A percentile compares a stretch with the other conserved stretches of the same genome.
These are phyloP conservation scores for Dione vanillae DNA, from an alignment of 2,888 invertebrate species.

Conservation along the genomic window DNA sequence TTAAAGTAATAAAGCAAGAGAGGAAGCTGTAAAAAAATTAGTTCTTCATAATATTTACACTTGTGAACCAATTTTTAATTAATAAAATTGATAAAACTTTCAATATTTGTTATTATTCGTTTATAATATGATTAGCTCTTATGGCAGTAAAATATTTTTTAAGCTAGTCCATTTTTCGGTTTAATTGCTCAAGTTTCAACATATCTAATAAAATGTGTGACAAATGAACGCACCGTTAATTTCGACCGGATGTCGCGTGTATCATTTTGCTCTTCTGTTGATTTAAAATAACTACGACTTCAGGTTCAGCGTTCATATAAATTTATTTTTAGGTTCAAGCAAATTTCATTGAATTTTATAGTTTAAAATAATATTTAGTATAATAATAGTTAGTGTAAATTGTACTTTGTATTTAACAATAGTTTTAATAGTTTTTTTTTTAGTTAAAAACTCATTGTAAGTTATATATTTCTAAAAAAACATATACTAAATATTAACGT, in stretches of 20 bases:
- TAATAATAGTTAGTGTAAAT: too few species aligned
- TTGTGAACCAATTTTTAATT: slow-evolving; percentile 13
- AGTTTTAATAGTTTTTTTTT: too few species aligned
- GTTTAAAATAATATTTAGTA: background rate
- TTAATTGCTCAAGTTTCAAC: slow-evolving; percentile 7
- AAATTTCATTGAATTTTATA: background rate
- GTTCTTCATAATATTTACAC: slow-evolving; percentile 46
- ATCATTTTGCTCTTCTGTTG: slow-evolving; percentile 22
- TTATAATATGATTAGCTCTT: background rate
- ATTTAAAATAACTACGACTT: slow-evolving; percentile 9
- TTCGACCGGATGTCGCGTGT: slow-evolving; percentile 57
- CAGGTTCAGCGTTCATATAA: background rate
- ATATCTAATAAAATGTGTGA: slow-evolving; percentile 53
- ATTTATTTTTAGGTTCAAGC: background rate
- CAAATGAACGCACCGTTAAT: slow-evolving; percentile 65
- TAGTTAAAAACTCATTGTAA: too few species aligned
- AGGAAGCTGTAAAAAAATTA: slow-evolving; percentile 54
- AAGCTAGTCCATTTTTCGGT: background rate
- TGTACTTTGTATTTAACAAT: too few species aligned
- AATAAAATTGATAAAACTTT: background rate
- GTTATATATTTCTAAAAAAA: too few species aligned
- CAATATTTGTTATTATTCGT: background rate
- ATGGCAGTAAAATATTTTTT: background rate
- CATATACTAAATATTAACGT: too few species aligned
- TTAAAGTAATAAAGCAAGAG: slow-evolving; percentile 52